Evolutionary conservation across 92 coral and sea anemone species (phyloP).

Genomic region (Parazoanthus swiftii): DNA sequence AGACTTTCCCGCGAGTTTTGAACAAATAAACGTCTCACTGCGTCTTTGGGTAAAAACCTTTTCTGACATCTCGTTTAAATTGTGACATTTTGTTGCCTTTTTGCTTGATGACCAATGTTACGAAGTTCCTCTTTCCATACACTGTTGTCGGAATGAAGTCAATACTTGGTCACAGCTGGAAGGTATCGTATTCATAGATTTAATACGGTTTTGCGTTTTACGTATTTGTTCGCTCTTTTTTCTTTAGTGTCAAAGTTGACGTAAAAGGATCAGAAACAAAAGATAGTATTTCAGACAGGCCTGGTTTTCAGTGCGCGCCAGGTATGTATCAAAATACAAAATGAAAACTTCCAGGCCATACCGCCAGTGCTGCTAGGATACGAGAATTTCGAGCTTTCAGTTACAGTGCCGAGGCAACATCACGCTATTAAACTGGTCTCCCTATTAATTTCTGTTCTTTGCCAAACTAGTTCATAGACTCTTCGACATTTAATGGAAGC

Average conservation of each 20-base stretch:
- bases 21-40: slow-evolving; percentile 7
- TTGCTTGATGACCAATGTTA: not conserved
- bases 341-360: too few species aligned
- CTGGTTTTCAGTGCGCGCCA: not conserved
- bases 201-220: not conserved
- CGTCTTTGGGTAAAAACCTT: slow-evolving; percentile 11
- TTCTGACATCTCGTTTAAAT: not conserved
- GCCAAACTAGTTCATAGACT: too few species aligned
- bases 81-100: not conserved
- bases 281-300: not conserved
- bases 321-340: too few species aligned
- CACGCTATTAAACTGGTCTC: too few species aligned
- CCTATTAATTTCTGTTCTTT: too few species aligned
- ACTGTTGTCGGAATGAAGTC: not conserved
- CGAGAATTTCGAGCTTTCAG: too few species aligned
- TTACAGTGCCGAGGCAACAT: too few species aligned
- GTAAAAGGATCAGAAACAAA: not conserved
- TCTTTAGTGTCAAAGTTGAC: not conserved
- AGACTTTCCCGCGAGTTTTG: slow-evolving; percentile 4
- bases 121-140: not conserved
- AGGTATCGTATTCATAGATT: too few species aligned
- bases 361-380: too few species aligned
- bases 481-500: too few species aligned
- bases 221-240: too few species aligned
- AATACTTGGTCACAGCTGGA: not conserved